Evolutionary conservation across 37 sponge, comb jelly and placozoan species (phyloP).

Genomic region (Dysidea cf. avara): DNA sequence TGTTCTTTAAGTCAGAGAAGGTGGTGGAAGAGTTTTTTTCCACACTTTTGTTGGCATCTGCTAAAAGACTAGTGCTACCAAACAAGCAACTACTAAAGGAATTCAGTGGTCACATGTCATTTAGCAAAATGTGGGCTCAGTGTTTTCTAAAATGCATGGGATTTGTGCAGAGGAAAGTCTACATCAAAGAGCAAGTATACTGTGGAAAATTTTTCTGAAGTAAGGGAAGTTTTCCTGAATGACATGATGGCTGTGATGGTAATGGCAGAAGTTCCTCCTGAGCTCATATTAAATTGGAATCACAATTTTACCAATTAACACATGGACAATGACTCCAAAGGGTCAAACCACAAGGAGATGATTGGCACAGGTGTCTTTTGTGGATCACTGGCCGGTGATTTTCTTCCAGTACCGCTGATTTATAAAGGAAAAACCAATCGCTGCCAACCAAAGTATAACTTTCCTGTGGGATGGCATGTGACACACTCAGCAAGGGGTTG

Average conservation of each 20-base stretch:
- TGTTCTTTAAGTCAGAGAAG: too few species aligned
- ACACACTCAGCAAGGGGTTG: conserved; percentile 32
- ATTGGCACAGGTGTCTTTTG: conserved; percentile 20
- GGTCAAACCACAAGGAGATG: conserved; percentile 31
- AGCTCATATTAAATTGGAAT: conserved; percentile 40
- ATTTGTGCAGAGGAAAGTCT: too few species aligned
- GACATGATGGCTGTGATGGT: conserved; percentile 2
- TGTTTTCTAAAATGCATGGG: too few species aligned
- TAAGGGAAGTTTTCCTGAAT: conserved; percentile 4
- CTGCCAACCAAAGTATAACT: conserved; percentile 24
- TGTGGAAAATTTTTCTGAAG: neutral
- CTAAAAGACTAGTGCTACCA: too few species aligned
- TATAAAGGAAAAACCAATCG: conserved; percentile 21
- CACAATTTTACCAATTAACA: conserved; percentile 12
- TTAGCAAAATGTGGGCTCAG: too few species aligned
- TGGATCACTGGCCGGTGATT: conserved; percentile 15
- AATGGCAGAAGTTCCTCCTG: conserved; percentile 20
- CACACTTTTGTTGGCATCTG: too few species aligned
- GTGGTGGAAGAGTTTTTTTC: too few species aligned
- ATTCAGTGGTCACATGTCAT: too few species aligned
- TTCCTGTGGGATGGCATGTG: conserved; percentile 27
- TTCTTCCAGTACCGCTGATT: conserved; percentile 31
- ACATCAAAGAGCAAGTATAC: conserved; percentile 11
- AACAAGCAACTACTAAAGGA: too few species aligned
- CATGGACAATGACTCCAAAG: conserved; percentile 24